phyloP scores from a whole-genome alignment of 2,797 vertebrate species.

The Podarcis siculus region DNA sequence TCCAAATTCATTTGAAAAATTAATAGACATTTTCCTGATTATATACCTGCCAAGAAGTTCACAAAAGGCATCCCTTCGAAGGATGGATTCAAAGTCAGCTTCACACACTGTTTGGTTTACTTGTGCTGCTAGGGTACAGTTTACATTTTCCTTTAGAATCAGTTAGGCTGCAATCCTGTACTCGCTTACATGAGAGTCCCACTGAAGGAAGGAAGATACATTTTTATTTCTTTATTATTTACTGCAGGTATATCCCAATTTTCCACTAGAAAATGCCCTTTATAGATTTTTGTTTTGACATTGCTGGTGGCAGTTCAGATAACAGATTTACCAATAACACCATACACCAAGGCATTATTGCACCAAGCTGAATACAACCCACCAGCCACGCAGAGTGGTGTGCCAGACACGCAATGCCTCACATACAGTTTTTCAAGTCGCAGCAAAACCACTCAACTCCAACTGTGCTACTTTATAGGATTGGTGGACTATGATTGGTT shows the following conservation, averaged over 20 bases:
- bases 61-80: constrained; percentile 30
- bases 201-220: too few species aligned
- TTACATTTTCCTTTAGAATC: constrained; percentile 67
- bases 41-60: background rate
- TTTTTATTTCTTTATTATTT: too few species aligned
- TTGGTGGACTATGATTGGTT: background rate
- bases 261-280: too few species aligned
- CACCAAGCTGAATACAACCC: too few species aligned
- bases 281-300: too few species aligned
- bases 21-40: background rate
- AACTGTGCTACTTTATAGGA: background rate
- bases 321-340: background rate
- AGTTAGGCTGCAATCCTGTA: constrained; percentile 33
- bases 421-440: too few species aligned
- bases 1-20: background rate
- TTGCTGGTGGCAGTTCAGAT: too few species aligned
- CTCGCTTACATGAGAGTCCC: too few species aligned
- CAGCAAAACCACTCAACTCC: too few species aligned
- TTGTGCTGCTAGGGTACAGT: constrained; percentile 49
- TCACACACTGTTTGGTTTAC: constrained; percentile 66
- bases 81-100: constrained; percentile 40
- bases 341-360: background rate
- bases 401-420: too few species aligned
- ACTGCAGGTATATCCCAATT: too few species aligned
- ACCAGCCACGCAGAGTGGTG: too few species aligned